phyloP scores from a whole-genome alignment of 2,113 vertebrate genomes.

The Neogobius melanostomus region DNA sequence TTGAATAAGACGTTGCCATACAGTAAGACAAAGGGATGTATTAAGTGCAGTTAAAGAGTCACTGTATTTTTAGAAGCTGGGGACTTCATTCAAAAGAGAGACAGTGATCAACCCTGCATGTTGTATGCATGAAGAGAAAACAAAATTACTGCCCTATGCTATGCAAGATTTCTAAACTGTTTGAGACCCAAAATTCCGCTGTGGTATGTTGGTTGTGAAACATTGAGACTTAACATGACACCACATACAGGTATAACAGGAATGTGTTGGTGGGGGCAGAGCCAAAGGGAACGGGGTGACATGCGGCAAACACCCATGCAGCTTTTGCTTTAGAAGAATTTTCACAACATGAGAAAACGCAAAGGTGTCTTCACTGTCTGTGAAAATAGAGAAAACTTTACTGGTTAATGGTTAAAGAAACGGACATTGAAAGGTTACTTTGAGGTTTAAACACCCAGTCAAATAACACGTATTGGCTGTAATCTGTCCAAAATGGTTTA shows the following conservation, averaged over 20 bases:
- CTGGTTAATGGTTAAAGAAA: neutral
- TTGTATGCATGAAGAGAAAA: too few species aligned
- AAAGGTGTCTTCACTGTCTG: neutral
- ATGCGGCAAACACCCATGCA: conserved; percentile 26
- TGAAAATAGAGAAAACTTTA: neutral
- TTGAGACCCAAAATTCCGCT: neutral
- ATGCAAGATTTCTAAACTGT: too few species aligned
- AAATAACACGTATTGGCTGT: neutral
- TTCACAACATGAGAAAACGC: neutral
- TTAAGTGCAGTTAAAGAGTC: neutral
- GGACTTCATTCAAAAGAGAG: conserved; percentile 15
- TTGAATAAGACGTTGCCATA: neutral
- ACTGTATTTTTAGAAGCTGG: neutral
- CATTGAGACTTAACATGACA: conserved; percentile 49
- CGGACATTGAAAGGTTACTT: neutral
- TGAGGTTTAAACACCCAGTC: neutral
- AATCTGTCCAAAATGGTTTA: neutral
- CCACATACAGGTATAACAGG: conserved; percentile 75
- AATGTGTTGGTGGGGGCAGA: conserved; percentile 61
- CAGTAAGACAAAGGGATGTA: neutral
- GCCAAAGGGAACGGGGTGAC: conserved; percentile 52
- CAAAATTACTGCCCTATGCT: too few species aligned
- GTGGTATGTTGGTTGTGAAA: conserved; percentile 67
- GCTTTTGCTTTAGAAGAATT: neutral
- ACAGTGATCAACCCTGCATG: neutral